Percentiles rank a stretch among this genome's conserved stretches.
Evolutionary conservation across 2,113 vertebrate genomes (phyloP).

Genomic region (Anguilla japonica): DNA sequence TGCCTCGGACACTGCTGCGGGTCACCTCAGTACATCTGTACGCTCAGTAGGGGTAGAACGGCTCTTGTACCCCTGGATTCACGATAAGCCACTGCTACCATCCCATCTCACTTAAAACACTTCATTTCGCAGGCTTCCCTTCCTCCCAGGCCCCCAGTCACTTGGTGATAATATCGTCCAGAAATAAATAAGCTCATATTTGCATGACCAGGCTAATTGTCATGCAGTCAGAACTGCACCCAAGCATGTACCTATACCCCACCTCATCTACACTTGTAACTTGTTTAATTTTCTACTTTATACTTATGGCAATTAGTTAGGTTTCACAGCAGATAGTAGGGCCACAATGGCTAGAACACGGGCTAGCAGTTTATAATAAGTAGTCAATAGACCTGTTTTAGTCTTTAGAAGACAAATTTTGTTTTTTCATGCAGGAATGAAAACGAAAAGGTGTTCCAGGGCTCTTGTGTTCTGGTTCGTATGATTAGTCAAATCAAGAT

Average conservation of each 20-base stretch:
- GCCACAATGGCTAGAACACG: not conserved
- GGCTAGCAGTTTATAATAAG: not conserved
- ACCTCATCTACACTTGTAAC: constrained; percentile 30
- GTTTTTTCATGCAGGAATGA: no score
- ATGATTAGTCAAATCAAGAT: no score
- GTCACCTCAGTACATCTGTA: constrained; percentile 24
- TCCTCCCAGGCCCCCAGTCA: not conserved
- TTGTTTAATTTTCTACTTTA: constrained; percentile 37
- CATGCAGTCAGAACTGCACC: constrained; percentile 40
- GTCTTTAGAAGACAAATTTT: no score
- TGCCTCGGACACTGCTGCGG: not conserved
- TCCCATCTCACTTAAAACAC: not conserved
- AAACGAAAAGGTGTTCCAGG: no score
- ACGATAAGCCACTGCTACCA: not conserved
- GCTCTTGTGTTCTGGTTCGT: no score
- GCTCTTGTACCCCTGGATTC: not conserved
- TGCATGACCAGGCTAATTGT: constrained; percentile 43
- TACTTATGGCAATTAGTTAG: not conserved
- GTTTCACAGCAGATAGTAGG: not conserved
- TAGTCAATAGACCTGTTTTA: no score
- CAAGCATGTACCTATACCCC: constrained; percentile 34
- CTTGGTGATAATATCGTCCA: constrained; percentile 13
- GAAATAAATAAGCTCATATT: constrained; percentile 28
- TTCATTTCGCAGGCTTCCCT: not conserved
- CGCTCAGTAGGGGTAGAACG: not conserved